Evolutionary conservation across 2,797 vertebrate genomes (phyloP).

Genomic region (Rhabdophis nuchalis): DNA sequence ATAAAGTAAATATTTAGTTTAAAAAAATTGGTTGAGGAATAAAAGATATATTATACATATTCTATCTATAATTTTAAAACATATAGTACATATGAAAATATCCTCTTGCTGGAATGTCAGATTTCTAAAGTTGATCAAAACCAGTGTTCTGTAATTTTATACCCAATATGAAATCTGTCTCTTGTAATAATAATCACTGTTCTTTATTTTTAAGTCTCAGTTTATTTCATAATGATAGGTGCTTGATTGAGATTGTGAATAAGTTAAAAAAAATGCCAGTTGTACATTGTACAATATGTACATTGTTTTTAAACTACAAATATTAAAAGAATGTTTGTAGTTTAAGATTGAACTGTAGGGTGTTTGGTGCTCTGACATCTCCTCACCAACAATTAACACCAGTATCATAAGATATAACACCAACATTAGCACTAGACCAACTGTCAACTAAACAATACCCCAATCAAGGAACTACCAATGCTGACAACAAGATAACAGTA

Average conservation of each 20-base stretch:
- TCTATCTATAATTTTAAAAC: background rate
- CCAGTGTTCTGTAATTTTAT: background rate
- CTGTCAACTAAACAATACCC: background rate
- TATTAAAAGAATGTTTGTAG: background rate
- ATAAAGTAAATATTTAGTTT: slow-evolving; percentile 34
- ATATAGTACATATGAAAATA: background rate
- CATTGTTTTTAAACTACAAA: background rate
- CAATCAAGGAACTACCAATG: background rate
- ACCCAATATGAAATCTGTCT: background rate
- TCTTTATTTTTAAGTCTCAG: background rate
- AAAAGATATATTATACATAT: background rate
- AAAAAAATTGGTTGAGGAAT: slow-evolving; percentile 31
- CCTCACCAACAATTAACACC: background rate
- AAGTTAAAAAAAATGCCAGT: background rate
- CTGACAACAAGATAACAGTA: background rate
- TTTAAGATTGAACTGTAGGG: background rate
- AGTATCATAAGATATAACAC: background rate
- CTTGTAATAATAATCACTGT: background rate
- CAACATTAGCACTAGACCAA: background rate
- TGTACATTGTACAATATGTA: background rate
- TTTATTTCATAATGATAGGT: background rate
- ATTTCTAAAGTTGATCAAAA: background rate
- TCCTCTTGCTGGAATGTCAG: background rate
- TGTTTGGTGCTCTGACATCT: background rate
- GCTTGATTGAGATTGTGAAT: background rate